phyloP scores from a whole-genome alignment of 2,113 vertebrate genomes.

The Lampris megalopsis region DNA sequence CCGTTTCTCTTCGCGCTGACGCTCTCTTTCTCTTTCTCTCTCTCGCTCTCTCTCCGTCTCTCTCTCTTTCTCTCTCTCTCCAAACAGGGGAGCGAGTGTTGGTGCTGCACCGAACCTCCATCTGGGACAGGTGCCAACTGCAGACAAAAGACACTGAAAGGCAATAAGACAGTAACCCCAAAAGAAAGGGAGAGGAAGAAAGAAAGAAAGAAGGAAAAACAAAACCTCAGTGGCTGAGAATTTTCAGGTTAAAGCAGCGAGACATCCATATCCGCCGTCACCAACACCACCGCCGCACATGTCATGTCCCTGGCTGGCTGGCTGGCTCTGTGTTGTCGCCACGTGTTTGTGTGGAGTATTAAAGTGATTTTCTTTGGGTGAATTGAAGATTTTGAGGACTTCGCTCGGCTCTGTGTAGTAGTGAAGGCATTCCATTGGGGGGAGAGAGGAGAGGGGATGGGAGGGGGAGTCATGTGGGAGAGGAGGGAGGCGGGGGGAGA shows the following conservation, averaged over 20 bases:
- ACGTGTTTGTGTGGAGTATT: constrained; percentile 34
- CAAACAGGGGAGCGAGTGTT: constrained; percentile 73
- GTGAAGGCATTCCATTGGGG: constrained; percentile 76
- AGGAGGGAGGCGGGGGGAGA: constrained; percentile 22
- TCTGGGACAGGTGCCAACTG: constrained; percentile 89
- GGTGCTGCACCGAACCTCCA: constrained; percentile 79
- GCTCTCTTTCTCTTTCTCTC: constrained; percentile 61
- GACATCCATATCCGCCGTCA: constrained; percentile 8
- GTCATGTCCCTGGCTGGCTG: not conserved
- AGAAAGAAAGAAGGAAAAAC: constrained; percentile 15
- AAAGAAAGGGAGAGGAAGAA: constrained; percentile 37
- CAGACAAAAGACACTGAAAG: constrained; percentile 85
- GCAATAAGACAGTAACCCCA: constrained; percentile 35
- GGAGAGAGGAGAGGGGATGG: constrained; percentile 14
- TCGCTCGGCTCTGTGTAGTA: constrained; percentile 57
- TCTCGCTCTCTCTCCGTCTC: constrained; percentile 61
- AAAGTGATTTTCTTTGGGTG: constrained; percentile 29
- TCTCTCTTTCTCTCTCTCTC: constrained; percentile 41
- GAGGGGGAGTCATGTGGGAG: constrained; percentile 58
- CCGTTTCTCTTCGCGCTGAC: constrained; percentile 38
- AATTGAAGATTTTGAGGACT: constrained; percentile 58
- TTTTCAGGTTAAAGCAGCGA: constrained; percentile 30
- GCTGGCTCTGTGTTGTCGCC: constrained; percentile 8
- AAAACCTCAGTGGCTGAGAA: constrained; percentile 4
- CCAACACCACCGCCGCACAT: not conserved